These are phyloP conservation scores for Semaprochilodus insignis DNA, from an alignment of 2,797 vertebrate genomes.

Conservation along the genomic window DNA sequence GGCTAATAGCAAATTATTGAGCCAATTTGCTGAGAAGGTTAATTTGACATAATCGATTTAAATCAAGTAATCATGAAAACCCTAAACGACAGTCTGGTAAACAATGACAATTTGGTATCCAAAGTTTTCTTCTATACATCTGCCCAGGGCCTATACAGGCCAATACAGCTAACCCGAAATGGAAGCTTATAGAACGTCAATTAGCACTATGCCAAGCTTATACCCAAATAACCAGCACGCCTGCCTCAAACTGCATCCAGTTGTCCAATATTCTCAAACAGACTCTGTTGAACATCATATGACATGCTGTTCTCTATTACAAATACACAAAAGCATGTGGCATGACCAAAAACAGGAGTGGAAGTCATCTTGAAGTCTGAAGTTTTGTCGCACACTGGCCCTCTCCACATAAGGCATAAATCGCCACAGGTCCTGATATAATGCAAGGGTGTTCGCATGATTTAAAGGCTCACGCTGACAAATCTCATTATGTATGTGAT, in stretches of 20 bases:
- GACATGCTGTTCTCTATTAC: not conserved
- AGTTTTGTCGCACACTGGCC: not conserved
- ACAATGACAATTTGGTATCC: not conserved
- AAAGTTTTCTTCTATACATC: not conserved
- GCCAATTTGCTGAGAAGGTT: too few species aligned
- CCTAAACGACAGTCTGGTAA: not conserved
- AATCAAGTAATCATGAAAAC: not conserved
- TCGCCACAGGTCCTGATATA: slow-evolving; percentile 30
- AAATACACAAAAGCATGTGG: not conserved
- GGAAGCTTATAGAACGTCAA: not conserved
- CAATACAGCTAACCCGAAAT: not conserved
- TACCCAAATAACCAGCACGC: not conserved
- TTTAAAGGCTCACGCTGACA: slow-evolving; percentile 26
- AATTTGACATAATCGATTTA: not conserved
- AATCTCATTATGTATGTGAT: slow-evolving; percentile 47
- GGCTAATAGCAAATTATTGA: too few species aligned
- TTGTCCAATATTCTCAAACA: not conserved
- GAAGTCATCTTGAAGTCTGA: not conserved
- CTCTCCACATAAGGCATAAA: slow-evolving; percentile 13
- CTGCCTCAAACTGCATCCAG: not conserved
- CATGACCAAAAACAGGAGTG: not conserved
- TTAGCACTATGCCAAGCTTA: not conserved
- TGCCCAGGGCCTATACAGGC: not conserved
- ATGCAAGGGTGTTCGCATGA: slow-evolving; percentile 27
- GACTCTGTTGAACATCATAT: not conserved